Conservation (phyloP, 2,797 vertebrate genomes). For the Microchirus variegatus region DNA sequence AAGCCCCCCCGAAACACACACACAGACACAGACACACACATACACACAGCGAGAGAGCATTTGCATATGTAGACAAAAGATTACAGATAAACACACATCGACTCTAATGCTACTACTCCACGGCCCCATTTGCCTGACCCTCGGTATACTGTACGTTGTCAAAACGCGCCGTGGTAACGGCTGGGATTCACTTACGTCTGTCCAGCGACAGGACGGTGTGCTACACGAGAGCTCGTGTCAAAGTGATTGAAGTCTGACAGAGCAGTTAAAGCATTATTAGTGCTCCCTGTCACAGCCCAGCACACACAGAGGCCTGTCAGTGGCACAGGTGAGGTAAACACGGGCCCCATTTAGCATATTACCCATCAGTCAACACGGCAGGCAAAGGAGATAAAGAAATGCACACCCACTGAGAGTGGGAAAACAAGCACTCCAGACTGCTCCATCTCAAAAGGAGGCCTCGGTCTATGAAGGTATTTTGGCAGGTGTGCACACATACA, state of each 20-base stretch:
- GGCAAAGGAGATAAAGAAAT: constrained; percentile 70
- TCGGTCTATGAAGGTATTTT: constrained; percentile 54
- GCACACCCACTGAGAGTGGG: constrained; percentile 63
- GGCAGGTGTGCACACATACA: constrained; percentile 51
- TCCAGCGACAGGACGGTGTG: constrained; percentile 49
- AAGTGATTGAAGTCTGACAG: constrained; percentile 74
- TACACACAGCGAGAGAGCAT: not conserved
- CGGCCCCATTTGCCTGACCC: constrained; percentile 49
- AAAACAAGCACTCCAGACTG: constrained; percentile 54
- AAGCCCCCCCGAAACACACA: not conserved
- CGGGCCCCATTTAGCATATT: constrained; percentile 74
- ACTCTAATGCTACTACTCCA: constrained; percentile 14
- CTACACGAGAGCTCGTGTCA: constrained; percentile 50
- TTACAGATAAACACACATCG: constrained; percentile 6
- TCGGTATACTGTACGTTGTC: constrained; percentile 3
- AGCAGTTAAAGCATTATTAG: constrained; percentile 70
- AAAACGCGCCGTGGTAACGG: constrained; percentile 15
- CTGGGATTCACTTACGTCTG: constrained; percentile 50
- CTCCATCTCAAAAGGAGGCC: constrained; percentile 46
- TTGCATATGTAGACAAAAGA: not conserved
- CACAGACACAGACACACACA: constrained; percentile 9
- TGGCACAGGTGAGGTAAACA: constrained; percentile 77
- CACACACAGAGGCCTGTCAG: constrained; percentile 50
- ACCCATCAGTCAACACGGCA: constrained; percentile 76
- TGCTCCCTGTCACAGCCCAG: constrained; percentile 64